Conservation (phyloP, 2,888 invertebrate species). For the Bembecia ichneumoniformis region DNA sequence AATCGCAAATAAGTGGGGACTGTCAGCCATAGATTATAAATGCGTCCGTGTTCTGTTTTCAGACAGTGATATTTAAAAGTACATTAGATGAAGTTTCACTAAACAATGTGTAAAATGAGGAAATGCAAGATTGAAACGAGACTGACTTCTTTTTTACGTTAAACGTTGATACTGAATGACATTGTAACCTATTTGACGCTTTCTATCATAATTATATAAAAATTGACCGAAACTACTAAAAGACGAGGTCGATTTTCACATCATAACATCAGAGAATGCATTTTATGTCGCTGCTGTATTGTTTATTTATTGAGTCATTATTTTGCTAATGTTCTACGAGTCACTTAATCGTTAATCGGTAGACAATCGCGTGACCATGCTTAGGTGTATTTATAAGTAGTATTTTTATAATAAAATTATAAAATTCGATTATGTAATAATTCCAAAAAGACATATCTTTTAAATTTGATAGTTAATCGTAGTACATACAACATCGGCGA, state of each 20-base stretch:
- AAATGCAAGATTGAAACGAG: not conserved
- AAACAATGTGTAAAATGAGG: not conserved
- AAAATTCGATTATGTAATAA: conserved; percentile 8
- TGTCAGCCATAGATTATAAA: too few relatives aligned
- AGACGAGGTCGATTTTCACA: too few relatives aligned
- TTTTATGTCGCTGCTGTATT: too few relatives aligned
- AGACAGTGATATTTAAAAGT: too few relatives aligned
- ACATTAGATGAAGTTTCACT: too few relatives aligned
- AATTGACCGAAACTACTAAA: too few relatives aligned
- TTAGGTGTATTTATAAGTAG: not conserved
- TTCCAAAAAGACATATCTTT: conserved; percentile 47
- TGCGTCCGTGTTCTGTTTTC: too few relatives aligned
- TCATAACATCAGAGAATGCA: too few relatives aligned
- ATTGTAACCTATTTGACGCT: too few relatives aligned
- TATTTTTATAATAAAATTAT: conserved; percentile 2
- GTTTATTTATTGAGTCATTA: too few relatives aligned
- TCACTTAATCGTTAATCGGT: not conserved
- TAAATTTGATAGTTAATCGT: conserved; percentile 9
- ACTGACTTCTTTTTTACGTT: not conserved
- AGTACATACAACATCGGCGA: conserved; percentile 16
- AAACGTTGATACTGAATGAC: not conserved
- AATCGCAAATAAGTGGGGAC: too few relatives aligned
- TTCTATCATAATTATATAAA: too few relatives aligned
- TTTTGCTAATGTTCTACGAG: not conserved
- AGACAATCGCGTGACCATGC: not conserved